These are phyloP conservation scores for Microctenopoma lineatum DNA, from an alignment of 2,797 vertebrate genomes.

Conservation along the genomic window DNA sequence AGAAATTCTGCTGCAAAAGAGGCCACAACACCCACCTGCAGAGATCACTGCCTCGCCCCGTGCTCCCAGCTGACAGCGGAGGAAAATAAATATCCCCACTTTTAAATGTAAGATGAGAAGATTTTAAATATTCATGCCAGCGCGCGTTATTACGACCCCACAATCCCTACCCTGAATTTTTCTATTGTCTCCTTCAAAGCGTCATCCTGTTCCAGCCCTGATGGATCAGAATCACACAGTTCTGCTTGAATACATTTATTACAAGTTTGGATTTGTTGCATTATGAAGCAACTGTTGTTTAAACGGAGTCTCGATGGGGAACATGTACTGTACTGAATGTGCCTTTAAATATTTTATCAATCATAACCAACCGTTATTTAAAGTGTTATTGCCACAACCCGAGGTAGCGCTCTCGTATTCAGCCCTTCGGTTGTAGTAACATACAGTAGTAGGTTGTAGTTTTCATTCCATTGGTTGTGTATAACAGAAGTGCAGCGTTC, in stretches of 20 bases:
- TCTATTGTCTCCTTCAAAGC: slow-evolving; percentile 57
- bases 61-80: slow-evolving; percentile 53
- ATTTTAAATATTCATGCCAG: slow-evolving; percentile 75
- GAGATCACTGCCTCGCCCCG: slow-evolving; percentile 57
- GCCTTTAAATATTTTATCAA: slow-evolving; percentile 78
- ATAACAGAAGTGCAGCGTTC: not conserved
- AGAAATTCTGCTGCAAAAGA: slow-evolving; percentile 50
- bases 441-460: not conserved
- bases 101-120: slow-evolving; percentile 73
- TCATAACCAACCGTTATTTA: slow-evolving; percentile 27
- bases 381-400: slow-evolving; percentile 7
- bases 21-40: slow-evolving; percentile 61
- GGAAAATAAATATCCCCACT: slow-evolving; percentile 46
- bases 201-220: slow-evolving; percentile 34
- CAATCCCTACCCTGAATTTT: slow-evolving; percentile 55
- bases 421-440: not conserved
- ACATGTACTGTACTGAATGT: slow-evolving; percentile 79
- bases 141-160: slow-evolving; percentile 45
- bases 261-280: slow-evolving; percentile 57
- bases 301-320: slow-evolving; percentile 55
- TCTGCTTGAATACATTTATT: slow-evolving; percentile 51
- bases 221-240: slow-evolving; percentile 34
- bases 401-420: not conserved
- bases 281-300: slow-evolving; percentile 55
- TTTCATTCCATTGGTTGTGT: not conserved